Evolutionary conservation across 2,888 invertebrate species (phyloP).

Genomic region (Caenorhabditis uteleia): DNA sequence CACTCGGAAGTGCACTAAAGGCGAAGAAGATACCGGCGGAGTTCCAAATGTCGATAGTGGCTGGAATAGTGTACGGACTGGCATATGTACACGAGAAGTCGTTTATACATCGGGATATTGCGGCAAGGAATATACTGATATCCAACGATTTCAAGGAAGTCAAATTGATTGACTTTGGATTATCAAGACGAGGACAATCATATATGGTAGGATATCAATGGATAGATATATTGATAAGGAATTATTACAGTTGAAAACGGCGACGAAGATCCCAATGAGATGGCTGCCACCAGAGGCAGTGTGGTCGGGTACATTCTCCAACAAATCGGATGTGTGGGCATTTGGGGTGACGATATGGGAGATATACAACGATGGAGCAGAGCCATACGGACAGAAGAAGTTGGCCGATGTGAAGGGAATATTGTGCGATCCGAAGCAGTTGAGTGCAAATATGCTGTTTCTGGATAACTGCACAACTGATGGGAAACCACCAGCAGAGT

Average conservation of each 20-base stretch:
- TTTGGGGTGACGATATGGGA: conserved; percentile 28
- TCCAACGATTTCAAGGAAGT: conserved; percentile 13
- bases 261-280: conserved; percentile 20
- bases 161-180: conserved; percentile 30
- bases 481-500: background rate
- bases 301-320: conserved; percentile 3
- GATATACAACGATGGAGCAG: conserved; percentile 22
- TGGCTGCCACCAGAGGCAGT: conserved; percentile 22
- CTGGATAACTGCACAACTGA: background rate
- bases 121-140: conserved; percentile 28
- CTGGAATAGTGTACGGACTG: conserved; percentile 16
- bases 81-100: conserved; percentile 10
- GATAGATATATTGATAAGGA: background rate
- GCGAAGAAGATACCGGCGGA: conserved; percentile 6
- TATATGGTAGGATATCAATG: background rate
- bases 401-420: background rate
- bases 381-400: conserved; percentile 7
- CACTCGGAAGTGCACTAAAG: conserved; percentile 5
- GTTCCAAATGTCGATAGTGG: conserved; percentile 11
- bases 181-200: conserved; percentile 5
- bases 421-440: background rate
- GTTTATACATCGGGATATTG: conserved; percentile 30
- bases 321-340: conserved; percentile 26
- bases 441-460: background rate
- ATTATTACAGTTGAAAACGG: conserved; percentile 7